A percentile compares a stretch with the other conserved stretches of the same genome.
Conservation (phyloP, 2,113 vertebrate species). For the Sprattus sprattus region DNA sequence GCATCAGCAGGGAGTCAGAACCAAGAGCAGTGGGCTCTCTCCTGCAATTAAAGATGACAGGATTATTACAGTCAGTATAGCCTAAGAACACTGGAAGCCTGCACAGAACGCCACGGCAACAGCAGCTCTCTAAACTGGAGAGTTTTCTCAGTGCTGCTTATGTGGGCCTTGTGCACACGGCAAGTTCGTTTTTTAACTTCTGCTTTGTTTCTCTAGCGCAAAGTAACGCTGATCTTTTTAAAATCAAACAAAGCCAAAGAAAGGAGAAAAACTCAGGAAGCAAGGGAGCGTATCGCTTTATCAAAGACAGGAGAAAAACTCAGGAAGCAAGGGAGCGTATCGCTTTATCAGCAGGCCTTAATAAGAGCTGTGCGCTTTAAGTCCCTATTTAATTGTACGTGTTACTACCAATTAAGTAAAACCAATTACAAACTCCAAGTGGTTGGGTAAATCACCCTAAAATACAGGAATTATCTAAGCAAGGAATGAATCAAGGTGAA, state of each 20-base stretch:
- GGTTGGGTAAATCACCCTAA: slow-evolving; percentile 33
- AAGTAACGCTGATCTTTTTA: not conserved
- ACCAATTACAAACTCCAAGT: slow-evolving; percentile 28
- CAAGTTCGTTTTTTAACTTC: not conserved
- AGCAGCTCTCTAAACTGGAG: not conserved
- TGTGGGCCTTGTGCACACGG: not conserved
- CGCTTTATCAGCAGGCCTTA: not conserved
- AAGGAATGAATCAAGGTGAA: slow-evolving; percentile 48
- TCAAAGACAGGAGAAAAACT: not conserved
- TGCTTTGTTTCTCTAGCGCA: not conserved
- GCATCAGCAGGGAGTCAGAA: not conserved
- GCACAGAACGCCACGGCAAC: not conserved
- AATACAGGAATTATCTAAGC: slow-evolving; percentile 38
- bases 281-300: not conserved
- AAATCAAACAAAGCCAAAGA: not conserved
- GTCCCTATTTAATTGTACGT: slow-evolving; percentile 32
- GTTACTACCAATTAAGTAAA: slow-evolving; percentile 31
- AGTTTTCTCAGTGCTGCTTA: not conserved
- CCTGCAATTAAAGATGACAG: slow-evolving; percentile 12
- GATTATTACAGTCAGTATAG: not conserved
- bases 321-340: not conserved
- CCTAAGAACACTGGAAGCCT: not conserved
- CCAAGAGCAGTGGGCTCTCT: not conserved
- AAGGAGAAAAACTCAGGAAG: not conserved
- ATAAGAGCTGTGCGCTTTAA: slow-evolving; percentile 21